Base-by-base conservation (phyloP, 2,888 invertebrate genomes). In the Steinernema carpocapsae region DNA sequence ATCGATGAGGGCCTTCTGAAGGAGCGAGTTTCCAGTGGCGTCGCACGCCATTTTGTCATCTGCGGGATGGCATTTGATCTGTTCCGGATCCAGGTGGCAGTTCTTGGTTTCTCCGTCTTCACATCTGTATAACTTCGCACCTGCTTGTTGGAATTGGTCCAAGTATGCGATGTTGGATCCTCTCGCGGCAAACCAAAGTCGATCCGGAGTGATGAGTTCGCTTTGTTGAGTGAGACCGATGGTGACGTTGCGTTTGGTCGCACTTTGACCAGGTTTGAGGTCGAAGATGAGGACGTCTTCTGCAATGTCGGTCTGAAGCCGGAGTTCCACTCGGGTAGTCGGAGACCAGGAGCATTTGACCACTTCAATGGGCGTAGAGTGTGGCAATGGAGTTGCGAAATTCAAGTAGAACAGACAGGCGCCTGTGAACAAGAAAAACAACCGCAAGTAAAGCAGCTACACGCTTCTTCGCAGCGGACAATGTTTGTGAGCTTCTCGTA, bases 381-480 rank as follows among this genome's bases (percentile, higher is more conserved):
- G 43, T 43, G 10, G 43, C 10, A 43, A 12, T 43, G 10, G 10
- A 43, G 48, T 17, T 48, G 4, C n/a, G 48, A 6, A 4, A n/a
- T 17, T 19, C n/a, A 3, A n/a, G n/a, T n/a, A n/a, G n/a, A n/a
- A n/a, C n/a, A n/a, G n/a, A n/a, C n/a, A n/a, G n/a, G n/a, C n/a
- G 6, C 3, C n/a, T 4, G 6, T 19, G 48, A 59, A 19, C 70
- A 70, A 42, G n/a, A n/a, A 4, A 70, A n/a, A n/a, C 70, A 70
- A 3, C 70, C 70, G n/a, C 70, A 70, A 12, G 42, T 14, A 19
- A 37, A 14, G 70, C 70, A 70, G 10, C n/a, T 2, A 22, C 70
- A 70, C 3, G 70, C 37, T 70, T 70, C 70, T 24, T 42, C 10
- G 43, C 70, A 70, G 4, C 70, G 70, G 19, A 42, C 37, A 22